These are phyloP conservation scores for Pollenia griseotomentosa DNA, from an alignment of 2,888 invertebrate genomes.

Conservation along the genomic window DNA sequence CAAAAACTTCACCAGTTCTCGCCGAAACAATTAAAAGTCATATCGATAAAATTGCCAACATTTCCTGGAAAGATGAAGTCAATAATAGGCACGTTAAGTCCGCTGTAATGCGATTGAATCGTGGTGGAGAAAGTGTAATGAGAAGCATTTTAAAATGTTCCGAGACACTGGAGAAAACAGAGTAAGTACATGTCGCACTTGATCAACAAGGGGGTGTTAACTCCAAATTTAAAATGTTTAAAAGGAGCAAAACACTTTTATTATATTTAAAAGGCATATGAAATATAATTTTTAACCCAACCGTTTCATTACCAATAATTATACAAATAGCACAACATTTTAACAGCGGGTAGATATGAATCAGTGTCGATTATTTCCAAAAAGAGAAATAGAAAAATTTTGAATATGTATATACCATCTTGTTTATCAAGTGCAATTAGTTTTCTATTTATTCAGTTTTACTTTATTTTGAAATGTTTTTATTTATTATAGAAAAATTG, in stretches of 20 bases:
- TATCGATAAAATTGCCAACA: conserved; percentile 50
- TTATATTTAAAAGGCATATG: not conserved
- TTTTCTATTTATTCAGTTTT: not conserved
- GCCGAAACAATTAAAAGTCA: conserved; percentile 54
- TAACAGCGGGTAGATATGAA: no score
- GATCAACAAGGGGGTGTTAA: not conserved
- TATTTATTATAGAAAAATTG: conserved; percentile 76
- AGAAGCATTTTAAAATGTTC: conserved; percentile 76
- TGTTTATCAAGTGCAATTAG: not conserved
- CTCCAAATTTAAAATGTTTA: not conserved
- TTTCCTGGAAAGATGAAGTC: conserved; percentile 78
- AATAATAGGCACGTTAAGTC: conserved; percentile 77
- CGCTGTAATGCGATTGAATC: conserved; percentile 76
- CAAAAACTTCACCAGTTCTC: conserved; percentile 57
- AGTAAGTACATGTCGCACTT: conserved; percentile 74
- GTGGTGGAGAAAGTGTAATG: conserved; percentile 75
- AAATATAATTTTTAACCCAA: no score
- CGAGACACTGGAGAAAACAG: conserved; percentile 65
- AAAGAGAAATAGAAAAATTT: no score
- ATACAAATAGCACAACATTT: no score
- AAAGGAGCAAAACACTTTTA: not conserved
- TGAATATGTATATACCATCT: not conserved
- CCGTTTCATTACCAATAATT: no score
- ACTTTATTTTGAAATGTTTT: not conserved
- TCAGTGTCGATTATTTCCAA: no score